Conservation (phyloP, 2,797 vertebrate genomes). For the Aselliscus stoliczkanus region DNA sequence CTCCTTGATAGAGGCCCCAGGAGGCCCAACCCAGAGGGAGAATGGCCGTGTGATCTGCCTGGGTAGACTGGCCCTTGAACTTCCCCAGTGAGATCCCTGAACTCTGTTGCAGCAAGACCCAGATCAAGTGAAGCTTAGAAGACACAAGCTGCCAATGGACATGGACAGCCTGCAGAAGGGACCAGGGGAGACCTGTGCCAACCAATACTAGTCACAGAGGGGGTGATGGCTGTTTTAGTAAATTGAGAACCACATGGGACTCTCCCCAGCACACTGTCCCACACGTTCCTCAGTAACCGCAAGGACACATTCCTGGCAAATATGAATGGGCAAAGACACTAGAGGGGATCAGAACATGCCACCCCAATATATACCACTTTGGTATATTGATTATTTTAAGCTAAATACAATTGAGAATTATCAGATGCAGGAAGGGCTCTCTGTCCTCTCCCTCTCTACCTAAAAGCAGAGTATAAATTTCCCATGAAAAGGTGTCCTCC, state of each 20-base stretch:
- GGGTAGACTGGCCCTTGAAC: background rate
- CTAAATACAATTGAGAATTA: background rate
- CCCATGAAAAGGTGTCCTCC: background rate
- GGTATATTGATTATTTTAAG: background rate
- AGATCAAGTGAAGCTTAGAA: background rate
- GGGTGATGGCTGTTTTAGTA: background rate
- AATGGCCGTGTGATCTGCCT: background rate
- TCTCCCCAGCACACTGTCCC: background rate
- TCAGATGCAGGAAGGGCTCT: background rate
- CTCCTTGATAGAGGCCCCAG: background rate
- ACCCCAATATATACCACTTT: background rate
- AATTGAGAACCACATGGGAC: background rate
- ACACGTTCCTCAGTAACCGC: background rate
- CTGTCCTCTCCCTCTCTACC: background rate
- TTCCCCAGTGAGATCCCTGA: background rate
- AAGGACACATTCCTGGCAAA: background rate
- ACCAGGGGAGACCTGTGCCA: background rate
- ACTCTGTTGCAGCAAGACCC: background rate
- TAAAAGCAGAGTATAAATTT: background rate
- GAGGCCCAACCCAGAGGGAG: background rate
- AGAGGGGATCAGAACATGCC: background rate
- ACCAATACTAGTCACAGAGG: background rate
- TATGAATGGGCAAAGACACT: background rate
- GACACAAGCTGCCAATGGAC: background rate
- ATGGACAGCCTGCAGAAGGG: background rate